phyloP scores from a whole-genome alignment of 2,797 vertebrate species.

The Triplophysa yarkandensis region DNA sequence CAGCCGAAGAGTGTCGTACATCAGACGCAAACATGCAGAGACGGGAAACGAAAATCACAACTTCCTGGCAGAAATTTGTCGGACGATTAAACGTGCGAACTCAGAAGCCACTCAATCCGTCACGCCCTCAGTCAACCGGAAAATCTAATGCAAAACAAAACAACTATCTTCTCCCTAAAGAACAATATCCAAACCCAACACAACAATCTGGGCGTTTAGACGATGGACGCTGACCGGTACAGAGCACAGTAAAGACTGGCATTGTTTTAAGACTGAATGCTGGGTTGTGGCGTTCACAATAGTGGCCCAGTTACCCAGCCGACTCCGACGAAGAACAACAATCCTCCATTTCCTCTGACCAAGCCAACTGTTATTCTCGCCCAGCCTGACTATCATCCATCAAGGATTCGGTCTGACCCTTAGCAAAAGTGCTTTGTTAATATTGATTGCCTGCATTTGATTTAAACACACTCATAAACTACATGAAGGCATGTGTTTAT shows the following conservation, averaged over 20 bases:
- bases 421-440: slow-evolving; percentile 41
- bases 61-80: slow-evolving; percentile 52
- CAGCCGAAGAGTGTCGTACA: slow-evolving; percentile 3
- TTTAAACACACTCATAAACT: slow-evolving; percentile 49
- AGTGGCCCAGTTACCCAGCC: slow-evolving; percentile 38
- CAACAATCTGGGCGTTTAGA: slow-evolving; percentile 32
- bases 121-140: slow-evolving; percentile 9
- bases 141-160: slow-evolving; percentile 32
- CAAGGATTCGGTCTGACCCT: slow-evolving; percentile 11
- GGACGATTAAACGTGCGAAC: slow-evolving; percentile 47
- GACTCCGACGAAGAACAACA: slow-evolving; percentile 27
- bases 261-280: slow-evolving; percentile 47
- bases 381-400: slow-evolving; percentile 35
- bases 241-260: slow-evolving; percentile 10
- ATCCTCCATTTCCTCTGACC: slow-evolving; percentile 55
- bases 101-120: slow-evolving; percentile 38
- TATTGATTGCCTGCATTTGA: slow-evolving; percentile 50
- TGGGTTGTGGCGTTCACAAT: slow-evolving; percentile 28
- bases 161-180: slow-evolving; percentile 15
- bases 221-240: slow-evolving; percentile 24
- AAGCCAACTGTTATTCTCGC: slow-evolving; percentile 33
- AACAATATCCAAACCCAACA: slow-evolving; percentile 13
- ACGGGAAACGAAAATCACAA: slow-evolving; percentile 53
- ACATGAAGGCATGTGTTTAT: slow-evolving; percentile 51
- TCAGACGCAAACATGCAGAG: slow-evolving; percentile 7